phyloP scores from a whole-genome alignment of 2,113 vertebrate species.

The Chloebia gouldiae region DNA sequence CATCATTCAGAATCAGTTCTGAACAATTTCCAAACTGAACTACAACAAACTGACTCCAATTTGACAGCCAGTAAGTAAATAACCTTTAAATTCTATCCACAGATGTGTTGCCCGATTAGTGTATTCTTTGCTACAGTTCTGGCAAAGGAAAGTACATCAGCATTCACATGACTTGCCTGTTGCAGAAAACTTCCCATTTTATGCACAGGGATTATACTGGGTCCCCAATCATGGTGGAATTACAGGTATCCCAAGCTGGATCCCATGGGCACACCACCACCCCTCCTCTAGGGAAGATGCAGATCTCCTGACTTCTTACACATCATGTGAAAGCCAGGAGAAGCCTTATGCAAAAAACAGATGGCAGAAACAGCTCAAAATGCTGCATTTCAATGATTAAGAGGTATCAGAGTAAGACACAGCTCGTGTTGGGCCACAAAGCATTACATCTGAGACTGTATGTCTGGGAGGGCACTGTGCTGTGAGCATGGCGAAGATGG shows the following conservation, averaged over 20 bases:
- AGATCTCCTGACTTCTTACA: background rate
- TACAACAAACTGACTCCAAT: slow-evolving; percentile 4
- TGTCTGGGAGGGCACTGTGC: background rate
- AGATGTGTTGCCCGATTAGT: background rate
- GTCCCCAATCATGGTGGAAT: background rate
- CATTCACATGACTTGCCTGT: background rate
- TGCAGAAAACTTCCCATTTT: background rate
- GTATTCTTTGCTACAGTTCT: background rate
- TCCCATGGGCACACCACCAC: background rate
- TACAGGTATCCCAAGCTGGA: background rate
- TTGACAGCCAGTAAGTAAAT: slow-evolving; percentile 2
- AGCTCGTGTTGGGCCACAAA: background rate
- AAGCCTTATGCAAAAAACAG: background rate
- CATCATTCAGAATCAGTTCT: background rate
- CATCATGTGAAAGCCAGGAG: background rate
- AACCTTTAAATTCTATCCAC: background rate
- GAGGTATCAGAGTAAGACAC: background rate
- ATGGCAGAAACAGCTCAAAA: background rate
- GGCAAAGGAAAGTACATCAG: background rate
- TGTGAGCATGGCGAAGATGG: background rate
- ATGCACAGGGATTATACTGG: background rate
- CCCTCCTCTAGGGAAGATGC: background rate
- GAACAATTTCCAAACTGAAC: background rate
- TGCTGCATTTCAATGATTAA: background rate
- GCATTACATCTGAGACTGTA: background rate